Evolutionary conservation across 2,888 invertebrate species (phyloP), one percentile per base, ranked within the genome.

Genomic region (Chymomyza procnemis): DNA sequence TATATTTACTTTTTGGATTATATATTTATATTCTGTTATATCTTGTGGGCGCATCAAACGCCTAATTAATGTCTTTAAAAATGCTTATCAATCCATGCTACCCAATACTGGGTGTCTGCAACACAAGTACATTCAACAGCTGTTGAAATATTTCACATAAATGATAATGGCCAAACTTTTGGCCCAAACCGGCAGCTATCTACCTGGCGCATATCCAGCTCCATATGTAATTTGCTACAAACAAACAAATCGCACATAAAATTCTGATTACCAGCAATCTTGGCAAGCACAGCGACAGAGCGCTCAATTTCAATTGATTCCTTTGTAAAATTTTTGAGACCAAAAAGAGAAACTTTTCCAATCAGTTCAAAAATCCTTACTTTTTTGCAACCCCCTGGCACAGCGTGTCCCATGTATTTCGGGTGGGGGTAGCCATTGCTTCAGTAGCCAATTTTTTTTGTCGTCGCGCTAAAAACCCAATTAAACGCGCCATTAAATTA

Each of bases 401-500:
- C 18, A 16, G 12, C 50, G n/a, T n/a, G n/a, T n/a, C 16, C n/a
- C 50, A 50, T 41, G 14, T 18, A 2, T 34, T 34, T 16, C 22
- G n/a, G 41, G 12, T 52, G 19, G 18, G 16, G 14, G 61, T 9
- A 58, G 16, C 54, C 50, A 34, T 64, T 59, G 52, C 64, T 56
- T 61, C 60, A 16, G 41, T 8, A 12, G n/a, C 46, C n/a, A n/a
- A 21, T 21, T 55, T 54, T 41, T 57, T 57, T 5, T n/a, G 19
- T 59, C 73, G 70, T 68, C 73, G 63, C 74, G 84, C 84, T 83
- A 84, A 84, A 82, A 83, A 84, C 82, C 84, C 85, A 83, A 83
- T 83, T 83, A 83, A 84, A 83, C 83, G 83, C 84, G 80, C 80
- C 83, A 83, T 83, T 83, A 84, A 83, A 83, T 83, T 84, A 83